phyloP scores from a whole-genome alignment of 2,888 invertebrate genomes.

The Erpobdella octoculata region DNA sequence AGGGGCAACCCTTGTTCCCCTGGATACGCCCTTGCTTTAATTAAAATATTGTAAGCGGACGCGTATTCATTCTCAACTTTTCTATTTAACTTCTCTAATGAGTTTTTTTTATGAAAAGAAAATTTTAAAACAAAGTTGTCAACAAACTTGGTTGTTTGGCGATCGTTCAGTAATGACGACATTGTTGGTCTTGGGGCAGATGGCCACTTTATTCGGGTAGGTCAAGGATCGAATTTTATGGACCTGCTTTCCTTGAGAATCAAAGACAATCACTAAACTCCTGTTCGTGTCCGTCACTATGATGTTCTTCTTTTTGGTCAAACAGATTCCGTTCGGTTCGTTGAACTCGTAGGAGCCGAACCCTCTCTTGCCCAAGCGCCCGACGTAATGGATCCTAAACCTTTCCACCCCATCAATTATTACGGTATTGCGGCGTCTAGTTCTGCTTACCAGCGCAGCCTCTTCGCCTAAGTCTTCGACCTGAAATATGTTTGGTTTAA shows the following conservation, averaged over 20 bases:
- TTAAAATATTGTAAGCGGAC: too few species aligned
- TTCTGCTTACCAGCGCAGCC: background rate
- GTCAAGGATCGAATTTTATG: conserved; percentile 88
- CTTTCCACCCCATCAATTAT: conserved; percentile 73
- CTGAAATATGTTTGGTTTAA: conserved; percentile 1
- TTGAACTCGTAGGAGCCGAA: conserved; percentile 78
- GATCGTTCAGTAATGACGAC: conserved; percentile 93
- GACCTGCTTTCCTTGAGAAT: conserved; percentile 96
- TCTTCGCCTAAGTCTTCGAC: background rate
- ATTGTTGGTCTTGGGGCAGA: conserved; percentile 92
- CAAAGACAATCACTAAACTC: conserved; percentile 97
- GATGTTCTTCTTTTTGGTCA: conserved; percentile 96
- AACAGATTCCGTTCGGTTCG: conserved; percentile 96
- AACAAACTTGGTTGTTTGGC: conserved; percentile 86
- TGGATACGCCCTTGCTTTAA: too few species aligned
- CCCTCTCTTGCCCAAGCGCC: conserved; percentile 98
- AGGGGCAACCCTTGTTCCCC: too few species aligned
- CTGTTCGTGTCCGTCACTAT: conserved; percentile 95
- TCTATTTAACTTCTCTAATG: too few species aligned
- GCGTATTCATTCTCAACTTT: too few species aligned
- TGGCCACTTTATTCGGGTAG: conserved; percentile 96
- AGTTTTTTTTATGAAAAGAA: too few species aligned
- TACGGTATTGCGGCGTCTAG: background rate
- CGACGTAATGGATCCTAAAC: conserved; percentile 99
- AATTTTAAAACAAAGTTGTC: too few species aligned